Evolutionary conservation across 2,888 invertebrate species (phyloP), one percentile per base, ranked within the genome.

Genomic region (Melolontha melolontha): DNA sequence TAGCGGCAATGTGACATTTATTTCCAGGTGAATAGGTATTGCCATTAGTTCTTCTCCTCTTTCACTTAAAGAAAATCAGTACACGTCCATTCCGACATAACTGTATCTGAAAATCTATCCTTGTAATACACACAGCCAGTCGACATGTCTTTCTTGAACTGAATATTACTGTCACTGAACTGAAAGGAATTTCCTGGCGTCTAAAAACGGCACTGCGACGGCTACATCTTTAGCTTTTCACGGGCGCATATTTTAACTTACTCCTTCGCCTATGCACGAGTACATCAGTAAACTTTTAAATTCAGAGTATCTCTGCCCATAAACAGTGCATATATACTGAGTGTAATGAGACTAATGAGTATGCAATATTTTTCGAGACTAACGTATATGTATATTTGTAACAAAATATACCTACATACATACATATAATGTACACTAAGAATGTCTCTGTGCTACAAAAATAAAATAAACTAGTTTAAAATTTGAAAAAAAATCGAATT

Each of bases 141-240:
- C 59, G 44, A 54, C 44, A 57, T 27, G 27, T 57, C 59, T 59
- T 59, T 59, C 7, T 44, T 59, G 8, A 59, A 59, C 34, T 44
- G 44, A 59, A 44, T 59, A 11, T 44, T 59, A 59, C 44, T 59
- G 59, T 59, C 59, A 59, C 44, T 59, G 59, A 59, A 59, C 59
- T 59, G 59, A 27, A 44, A 8, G 59, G 59, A 59, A 59, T 59
- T 59, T 59, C 44, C 59, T 59, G 59, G 44, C 44, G 59, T 59
- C 59, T 59, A 59, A 59, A 59, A 59, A 29, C 29, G 59, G 59
- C 44, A 44, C 42, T 14, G 59, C 59, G 44, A 29, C 27, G 44
- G 14, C 55, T 41, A 11, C 27, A 44, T 14, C 27, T 42, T 5
- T 44, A 27, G 34, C 34, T 59, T 59, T 57, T 59, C 59, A 59